Base-by-base conservation (phyloP, 30 jellyfish, hydroid and myxozoan species). In the Hydractinia symbiolongicarpus region DNA sequence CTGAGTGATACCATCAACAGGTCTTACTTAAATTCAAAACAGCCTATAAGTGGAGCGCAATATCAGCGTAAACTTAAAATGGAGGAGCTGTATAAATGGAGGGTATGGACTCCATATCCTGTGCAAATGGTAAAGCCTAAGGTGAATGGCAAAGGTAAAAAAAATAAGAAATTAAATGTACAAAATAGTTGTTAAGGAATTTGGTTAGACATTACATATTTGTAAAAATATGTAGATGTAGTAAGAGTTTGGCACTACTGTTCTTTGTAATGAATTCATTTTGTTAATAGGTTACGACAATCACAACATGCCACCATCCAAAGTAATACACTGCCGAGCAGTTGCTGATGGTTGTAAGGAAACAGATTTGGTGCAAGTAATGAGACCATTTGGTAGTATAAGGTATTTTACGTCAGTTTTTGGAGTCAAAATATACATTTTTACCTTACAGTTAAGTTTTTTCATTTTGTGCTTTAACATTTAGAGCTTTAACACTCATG, bases 321-420 rank as follows among this genome's bases (percentile, higher is more conserved):
- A 89, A 78, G 98, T 92, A 68, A 88, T 92, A 19, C 98, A 92
- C 64, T 92, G 98, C 83, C 85, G 98, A 73, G 98, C 98, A 0
- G 98, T 92, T 54, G 98, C 98, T 40, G 98, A 92, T 87, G 98
- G 98, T 9, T 92, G 98, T 93, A 86, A 86, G 72, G 98, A 92
- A 77, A 92, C 98, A 40, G 98, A 92, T 74, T 53, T 92, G 67
- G 98, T 92, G 55, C 89, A 89, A 6, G 95, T 89, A 54, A 92
- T 92, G 98, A 86, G 83, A 69, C 98, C 96, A 21, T 92, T 92
- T 72, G 98, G 98, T n/a, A 86, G 83, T 60, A 92, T 92, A 16
- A 87, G 95, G 98, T 92, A 55, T 64, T 64, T 8, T 64, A 6
- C 0, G 17, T 2, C 7, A 6, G 9, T 13, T 64, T 13, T 6